Evolutionary conservation across 2,113 vertebrate genomes (phyloP), one percentile per base, ranked within the genome.

Genomic region (Hippocampus abdominalis): DNA sequence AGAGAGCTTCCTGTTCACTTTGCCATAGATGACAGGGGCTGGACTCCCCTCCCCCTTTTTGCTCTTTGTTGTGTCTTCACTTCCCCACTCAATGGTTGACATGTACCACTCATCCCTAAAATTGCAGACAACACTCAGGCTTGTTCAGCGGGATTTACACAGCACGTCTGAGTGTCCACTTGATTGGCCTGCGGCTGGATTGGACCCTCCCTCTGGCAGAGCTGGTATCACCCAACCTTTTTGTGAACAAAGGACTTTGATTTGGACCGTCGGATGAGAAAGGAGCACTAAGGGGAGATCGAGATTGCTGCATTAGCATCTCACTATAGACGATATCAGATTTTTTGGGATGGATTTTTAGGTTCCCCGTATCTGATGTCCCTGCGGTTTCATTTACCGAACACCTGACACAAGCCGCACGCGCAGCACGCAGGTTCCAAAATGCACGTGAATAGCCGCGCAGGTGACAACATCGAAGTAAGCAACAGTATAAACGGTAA

Each of bases 21-120:
- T 91, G 88, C 91, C 89, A 92, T 87, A 91, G 86, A 93, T 90
- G 90, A 89, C 83, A 88, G 90, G 90, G 91, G 90, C 91, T 92
- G 92, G 92, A 91, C 91, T 92, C 91, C 90, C 48, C 91, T 92
- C 91, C 90, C 48, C 66, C 71, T 65, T 46, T 36, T 46, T 27
- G 66, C 73, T 76, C 72, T 60, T 48, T 54, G 12, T 77, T 73
- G 57, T 20, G 70, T 40, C 64, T 59, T 70, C 79, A 73, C 40
- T 46, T 44, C 66, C 62, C 74, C 67, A 73, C 73, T 78, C 46
- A 64, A 71, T 73, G 64, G 36, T 76, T 64, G 27, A 79, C 63
- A 57, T 7, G 8, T 53, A 66, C 40, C 46, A 44, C 69, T 69
- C 54, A 39, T 11, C 25, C 66, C 27, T 16, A 21, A 1, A 10